A percentile compares a stretch with the other conserved stretches of the same genome.
These are phyloP conservation scores for Sesia bembeciformis DNA, from an alignment of 2,888 invertebrate species.

Conservation along the genomic window DNA sequence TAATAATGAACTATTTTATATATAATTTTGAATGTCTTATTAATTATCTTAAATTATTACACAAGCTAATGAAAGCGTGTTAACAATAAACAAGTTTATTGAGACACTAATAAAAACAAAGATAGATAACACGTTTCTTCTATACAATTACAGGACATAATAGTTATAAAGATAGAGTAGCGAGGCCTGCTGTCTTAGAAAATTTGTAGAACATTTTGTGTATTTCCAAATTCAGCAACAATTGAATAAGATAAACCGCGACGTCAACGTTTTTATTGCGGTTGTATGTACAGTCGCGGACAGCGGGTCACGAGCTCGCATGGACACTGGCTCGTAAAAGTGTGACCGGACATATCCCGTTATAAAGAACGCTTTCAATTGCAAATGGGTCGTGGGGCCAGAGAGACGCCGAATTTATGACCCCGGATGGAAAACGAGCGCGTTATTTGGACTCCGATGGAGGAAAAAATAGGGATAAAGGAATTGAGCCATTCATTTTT, in stretches of 20 bases:
- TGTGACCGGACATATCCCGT: constrained; percentile 56
- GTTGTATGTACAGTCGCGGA: constrained; percentile 2
- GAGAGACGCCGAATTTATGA: constrained; percentile 56
- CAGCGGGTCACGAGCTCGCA: constrained; percentile 5
- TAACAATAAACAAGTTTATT: no score
- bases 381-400: constrained; percentile 60
- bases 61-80: no score
- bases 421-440: constrained; percentile 48
- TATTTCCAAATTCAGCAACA: neutral
- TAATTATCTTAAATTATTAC: no score
- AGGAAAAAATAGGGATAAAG: constrained; percentile 54
- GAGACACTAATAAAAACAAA: no score
- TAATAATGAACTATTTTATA: no score
- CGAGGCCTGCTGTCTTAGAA: no score
- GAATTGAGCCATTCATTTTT: constrained; percentile 56
- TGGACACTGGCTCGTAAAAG: constrained; percentile 43
- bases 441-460: constrained; percentile 53
- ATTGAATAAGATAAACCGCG: constrained; percentile 2
- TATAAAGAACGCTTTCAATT: constrained; percentile 68
- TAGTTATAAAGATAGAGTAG: no score
- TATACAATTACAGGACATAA: no score
- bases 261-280: constrained; percentile 2
- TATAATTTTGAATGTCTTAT: no score
- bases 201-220: no score
- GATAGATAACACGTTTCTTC: no score